Evolutionary conservation across 2,888 invertebrate genomes (phyloP).

Genomic region (Lasioglossum oenotherae): DNA sequence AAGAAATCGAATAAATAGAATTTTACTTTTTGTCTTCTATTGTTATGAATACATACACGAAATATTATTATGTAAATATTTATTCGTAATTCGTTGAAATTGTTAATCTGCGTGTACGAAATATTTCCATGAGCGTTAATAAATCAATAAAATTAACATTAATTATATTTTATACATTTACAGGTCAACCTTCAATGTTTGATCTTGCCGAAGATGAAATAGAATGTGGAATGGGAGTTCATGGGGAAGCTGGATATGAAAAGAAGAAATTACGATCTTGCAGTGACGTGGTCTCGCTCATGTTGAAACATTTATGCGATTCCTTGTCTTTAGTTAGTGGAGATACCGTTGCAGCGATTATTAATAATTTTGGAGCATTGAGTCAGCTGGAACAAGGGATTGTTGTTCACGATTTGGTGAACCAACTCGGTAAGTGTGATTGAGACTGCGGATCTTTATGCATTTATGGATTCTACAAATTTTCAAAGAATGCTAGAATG

Average conservation of each 20-base stretch:
- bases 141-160: not conserved
- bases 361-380: slow-evolving; percentile 92
- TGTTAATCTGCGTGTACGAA: too few relatives aligned
- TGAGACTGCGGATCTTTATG: too few relatives aligned
- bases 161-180: not conserved
- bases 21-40: too few relatives aligned
- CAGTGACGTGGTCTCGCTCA: slow-evolving; percentile 85
- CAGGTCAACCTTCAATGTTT: slow-evolving; percentile 86
- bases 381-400: slow-evolving; percentile 92
- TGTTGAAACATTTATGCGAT: slow-evolving; percentile 82
- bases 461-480: too few relatives aligned
- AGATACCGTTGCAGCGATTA: slow-evolving; percentile 87
- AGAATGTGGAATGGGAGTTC: slow-evolving; percentile 88
- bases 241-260: slow-evolving; percentile 86
- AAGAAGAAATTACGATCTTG: slow-evolving; percentile 84
- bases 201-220: slow-evolving; percentile 87
- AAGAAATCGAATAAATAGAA: too few relatives aligned
- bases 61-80: too few relatives aligned
- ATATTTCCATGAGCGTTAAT: not conserved
- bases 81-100: too few relatives aligned
- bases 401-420: slow-evolving; percentile 88
- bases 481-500: too few relatives aligned
- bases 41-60: too few relatives aligned
- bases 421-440: slow-evolving; percentile 87
- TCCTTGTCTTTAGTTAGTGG: slow-evolving; percentile 69